These are phyloP conservation scores for Brachyrhaphis roseni DNA, from an alignment of 2,797 vertebrate species.

Conservation along the genomic window DNA sequence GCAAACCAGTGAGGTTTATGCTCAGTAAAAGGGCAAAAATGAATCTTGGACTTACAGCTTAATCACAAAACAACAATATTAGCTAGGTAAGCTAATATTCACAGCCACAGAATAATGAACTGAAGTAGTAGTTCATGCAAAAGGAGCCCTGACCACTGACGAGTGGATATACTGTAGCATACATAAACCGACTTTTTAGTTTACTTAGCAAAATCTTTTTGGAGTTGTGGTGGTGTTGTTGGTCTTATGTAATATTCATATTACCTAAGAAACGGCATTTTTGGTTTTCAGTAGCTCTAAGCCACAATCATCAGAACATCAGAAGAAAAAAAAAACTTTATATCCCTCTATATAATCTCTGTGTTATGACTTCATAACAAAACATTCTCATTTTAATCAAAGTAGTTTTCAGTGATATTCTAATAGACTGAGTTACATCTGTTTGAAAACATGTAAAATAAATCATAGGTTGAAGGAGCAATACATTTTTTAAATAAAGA, in stretches of 20 bases:
- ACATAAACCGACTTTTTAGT: neutral
- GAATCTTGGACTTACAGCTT: conserved; percentile 27
- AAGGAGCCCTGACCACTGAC: neutral
- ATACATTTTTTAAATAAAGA: neutral
- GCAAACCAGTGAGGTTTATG: conserved; percentile 30
- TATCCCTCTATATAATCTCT: too few relatives aligned
- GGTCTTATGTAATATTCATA: neutral
- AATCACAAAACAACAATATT: conserved; percentile 31
- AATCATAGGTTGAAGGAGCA: neutral
- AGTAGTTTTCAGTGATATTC: neutral
- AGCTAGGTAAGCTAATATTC: neutral
- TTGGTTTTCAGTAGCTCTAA: neutral
- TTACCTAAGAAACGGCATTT: neutral
- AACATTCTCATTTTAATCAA: neutral
- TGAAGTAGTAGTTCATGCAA: neutral
- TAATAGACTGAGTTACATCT: neutral
- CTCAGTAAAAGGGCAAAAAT: conserved; percentile 2
- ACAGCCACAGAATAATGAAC: neutral
- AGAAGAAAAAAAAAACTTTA: neutral
- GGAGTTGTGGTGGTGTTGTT: neutral
- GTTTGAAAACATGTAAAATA: neutral
- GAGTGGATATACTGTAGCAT: neutral
- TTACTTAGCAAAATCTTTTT: neutral
- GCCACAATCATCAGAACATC: neutral
- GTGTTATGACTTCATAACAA: neutral